Base-by-base conservation (phyloP, 2,113 vertebrate genomes). In the Grus americana region DNA sequence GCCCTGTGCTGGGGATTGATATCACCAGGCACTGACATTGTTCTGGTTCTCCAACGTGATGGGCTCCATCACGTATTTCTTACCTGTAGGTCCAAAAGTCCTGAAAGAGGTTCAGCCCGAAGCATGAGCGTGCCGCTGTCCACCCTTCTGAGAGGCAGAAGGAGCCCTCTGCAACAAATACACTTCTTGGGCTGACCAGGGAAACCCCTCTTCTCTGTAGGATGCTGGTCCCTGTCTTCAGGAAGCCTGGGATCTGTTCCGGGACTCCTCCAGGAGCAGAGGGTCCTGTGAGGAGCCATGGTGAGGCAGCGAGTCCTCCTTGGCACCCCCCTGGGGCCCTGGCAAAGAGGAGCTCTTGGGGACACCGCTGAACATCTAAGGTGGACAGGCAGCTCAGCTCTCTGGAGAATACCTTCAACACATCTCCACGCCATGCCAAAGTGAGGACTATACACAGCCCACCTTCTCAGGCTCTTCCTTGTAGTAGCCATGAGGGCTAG, bases 101-200 rank as follows among this genome's bases (percentile, higher is more conserved):
- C 26, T 36, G 44, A 23, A 12, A 54, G 26, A 26, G 15, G 9
- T 40, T 68, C 76, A 44, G 52, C 49, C 42, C 49, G 6, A 44
- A 79, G 47, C 2, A 0, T 13, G 10, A 42, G 21, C 0, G 1
- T 47, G 46, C 32, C 38, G 9, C 9, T 2, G 1, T 38, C 38
- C 67, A 46, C 16, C 74, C 46, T 61, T 38, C 67, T 10, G 22
- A 79, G 59, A 23, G 20, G 24, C 47, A 44, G n/a, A 15, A 50
- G 29, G 61, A 79, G 36, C 11, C 30, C 23, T 47, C 38, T 29
- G 6, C 49, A 58, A 20, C 44, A 58, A n/a, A 40, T 23, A 21
- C 2, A 0, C 42, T 50, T 80, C 55, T 34, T 40, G 50, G 55
- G 42, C 36, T 81, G 30, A 44, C 3, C 20, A 70, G 15, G 47